Conservation (phyloP, 2,888 invertebrate genomes). For the Scaptomyza parva region DNA sequence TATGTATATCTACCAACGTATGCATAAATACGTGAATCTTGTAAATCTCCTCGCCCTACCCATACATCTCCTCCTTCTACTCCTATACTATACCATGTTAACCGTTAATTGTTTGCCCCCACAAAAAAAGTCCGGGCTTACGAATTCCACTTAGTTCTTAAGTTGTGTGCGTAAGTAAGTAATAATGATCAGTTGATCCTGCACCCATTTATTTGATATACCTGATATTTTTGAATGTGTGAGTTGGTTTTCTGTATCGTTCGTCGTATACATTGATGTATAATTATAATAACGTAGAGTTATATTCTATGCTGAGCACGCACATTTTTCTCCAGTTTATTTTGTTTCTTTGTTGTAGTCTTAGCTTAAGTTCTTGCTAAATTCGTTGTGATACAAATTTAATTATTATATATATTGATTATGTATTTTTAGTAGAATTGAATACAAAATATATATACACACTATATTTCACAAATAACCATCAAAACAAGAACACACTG, state of each 20-base stretch:
- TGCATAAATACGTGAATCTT: conserved; percentile 50
- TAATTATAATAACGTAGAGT: conserved; percentile 45
- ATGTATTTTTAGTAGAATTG: conserved; percentile 79
- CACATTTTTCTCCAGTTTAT: conserved; percentile 54
- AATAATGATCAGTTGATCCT: conserved; percentile 48
- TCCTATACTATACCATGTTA: conserved; percentile 23
- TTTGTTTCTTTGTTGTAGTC: conserved; percentile 71
- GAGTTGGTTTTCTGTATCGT: conserved; percentile 26
- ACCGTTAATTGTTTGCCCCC: conserved; percentile 43
- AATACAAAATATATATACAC: conserved; percentile 69
- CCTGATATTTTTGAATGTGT: conserved; percentile 13
- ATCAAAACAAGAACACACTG: conserved; percentile 41
- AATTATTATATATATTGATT: conserved; percentile 64
- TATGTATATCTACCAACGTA: conserved; percentile 12
- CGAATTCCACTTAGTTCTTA: conserved; percentile 64
- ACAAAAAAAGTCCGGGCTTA: conserved; percentile 52
- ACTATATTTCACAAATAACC: conserved; percentile 53
- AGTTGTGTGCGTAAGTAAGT: conserved; percentile 76
- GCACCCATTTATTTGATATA: conserved; percentile 32
- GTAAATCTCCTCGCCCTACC: conserved; percentile 64
- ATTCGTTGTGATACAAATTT: conserved; percentile 80
- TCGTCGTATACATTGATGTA: conserved; percentile 16
- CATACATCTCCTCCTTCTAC: conserved; percentile 14
- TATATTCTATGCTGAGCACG: conserved; percentile 60
- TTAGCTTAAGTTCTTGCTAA: conserved; percentile 77